Evolutionary conservation across 2,113 vertebrate species (phyloP).

Genomic region (Scytalopus superciliaris): DNA sequence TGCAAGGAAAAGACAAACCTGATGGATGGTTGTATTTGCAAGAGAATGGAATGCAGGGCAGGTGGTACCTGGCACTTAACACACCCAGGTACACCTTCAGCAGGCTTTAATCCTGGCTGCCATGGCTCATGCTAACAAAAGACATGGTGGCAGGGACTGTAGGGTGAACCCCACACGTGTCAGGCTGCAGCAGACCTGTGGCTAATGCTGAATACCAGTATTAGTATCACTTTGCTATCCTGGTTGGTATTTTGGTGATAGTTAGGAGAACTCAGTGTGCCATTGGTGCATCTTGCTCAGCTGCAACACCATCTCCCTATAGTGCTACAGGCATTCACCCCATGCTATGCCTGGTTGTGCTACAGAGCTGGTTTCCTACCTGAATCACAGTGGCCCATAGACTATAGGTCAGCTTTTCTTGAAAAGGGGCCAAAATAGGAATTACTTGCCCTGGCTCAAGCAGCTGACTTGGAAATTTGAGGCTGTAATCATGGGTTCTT

Average conservation of each 20-base stretch:
- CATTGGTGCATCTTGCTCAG: rapidly evolving
- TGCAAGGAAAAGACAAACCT: not conserved
- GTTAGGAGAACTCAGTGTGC: not conserved
- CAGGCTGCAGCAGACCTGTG: not conserved
- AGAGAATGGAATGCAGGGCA: not conserved
- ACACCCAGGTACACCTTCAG: not conserved
- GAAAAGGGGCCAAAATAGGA: not conserved
- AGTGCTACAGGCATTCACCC: not conserved
- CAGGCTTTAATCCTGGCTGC: not conserved
- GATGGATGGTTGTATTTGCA: not conserved
- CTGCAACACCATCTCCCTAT: rapidly evolving
- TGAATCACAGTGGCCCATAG: not conserved
- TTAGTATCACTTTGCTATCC: not conserved
- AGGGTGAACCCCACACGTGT: not conserved
- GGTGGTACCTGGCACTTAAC: not conserved
- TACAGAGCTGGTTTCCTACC: not conserved
- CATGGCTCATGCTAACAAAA: rapidly evolving
- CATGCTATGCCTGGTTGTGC: rapidly evolving
- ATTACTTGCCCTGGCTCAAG: not conserved
- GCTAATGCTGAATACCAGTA: not conserved
- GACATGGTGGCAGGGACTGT: not conserved
- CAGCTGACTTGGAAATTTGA: not conserved
- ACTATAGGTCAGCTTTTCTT: not conserved
- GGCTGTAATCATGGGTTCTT: not conserved
- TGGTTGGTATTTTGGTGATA: rapidly evolving